These are phyloP conservation scores for Hymenopus coronatus DNA, from an alignment of 2,888 invertebrate species.

Conservation along the genomic window DNA sequence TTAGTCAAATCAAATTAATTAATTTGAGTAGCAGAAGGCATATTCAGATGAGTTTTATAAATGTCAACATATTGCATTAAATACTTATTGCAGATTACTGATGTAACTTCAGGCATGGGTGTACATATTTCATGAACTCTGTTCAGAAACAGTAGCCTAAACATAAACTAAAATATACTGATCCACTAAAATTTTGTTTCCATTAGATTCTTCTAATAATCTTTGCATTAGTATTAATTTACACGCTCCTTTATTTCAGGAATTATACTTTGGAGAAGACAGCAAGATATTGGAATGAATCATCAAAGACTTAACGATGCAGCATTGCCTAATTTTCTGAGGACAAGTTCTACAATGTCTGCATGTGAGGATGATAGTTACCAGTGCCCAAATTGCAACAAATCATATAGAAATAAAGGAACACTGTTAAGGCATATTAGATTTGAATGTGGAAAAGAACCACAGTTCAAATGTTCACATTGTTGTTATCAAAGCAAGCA, in stretches of 20 bases:
- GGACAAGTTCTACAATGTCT: not conserved
- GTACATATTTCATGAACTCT: too few relatives aligned
- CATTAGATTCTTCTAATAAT: too few relatives aligned
- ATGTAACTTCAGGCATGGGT: too few relatives aligned
- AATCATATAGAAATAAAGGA: slow-evolving; percentile 12
- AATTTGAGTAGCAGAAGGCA: too few relatives aligned
- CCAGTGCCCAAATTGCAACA: slow-evolving; percentile 18
- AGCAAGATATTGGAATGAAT: not conserved
- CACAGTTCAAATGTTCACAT: slow-evolving; percentile 36
- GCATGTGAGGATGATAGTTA: not conserved
- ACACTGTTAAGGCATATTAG: slow-evolving; percentile 1
- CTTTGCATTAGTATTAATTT: not conserved
- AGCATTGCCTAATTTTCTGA: not conserved
- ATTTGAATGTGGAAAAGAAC: slow-evolving; percentile 37
- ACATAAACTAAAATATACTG: too few relatives aligned
- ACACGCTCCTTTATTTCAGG: not conserved
- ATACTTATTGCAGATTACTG: too few relatives aligned
- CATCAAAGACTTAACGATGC: not conserved
- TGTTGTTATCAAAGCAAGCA: slow-evolving; percentile 24
- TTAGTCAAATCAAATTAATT: too few relatives aligned
- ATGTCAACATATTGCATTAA: too few relatives aligned
- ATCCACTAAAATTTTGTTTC: too few relatives aligned
- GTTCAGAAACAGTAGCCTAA: too few relatives aligned
- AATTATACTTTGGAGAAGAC: not conserved
- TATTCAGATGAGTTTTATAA: too few relatives aligned